Conservation (phyloP, 1,140 invertebrate genomes). For the Sycophila sp. region DNA sequence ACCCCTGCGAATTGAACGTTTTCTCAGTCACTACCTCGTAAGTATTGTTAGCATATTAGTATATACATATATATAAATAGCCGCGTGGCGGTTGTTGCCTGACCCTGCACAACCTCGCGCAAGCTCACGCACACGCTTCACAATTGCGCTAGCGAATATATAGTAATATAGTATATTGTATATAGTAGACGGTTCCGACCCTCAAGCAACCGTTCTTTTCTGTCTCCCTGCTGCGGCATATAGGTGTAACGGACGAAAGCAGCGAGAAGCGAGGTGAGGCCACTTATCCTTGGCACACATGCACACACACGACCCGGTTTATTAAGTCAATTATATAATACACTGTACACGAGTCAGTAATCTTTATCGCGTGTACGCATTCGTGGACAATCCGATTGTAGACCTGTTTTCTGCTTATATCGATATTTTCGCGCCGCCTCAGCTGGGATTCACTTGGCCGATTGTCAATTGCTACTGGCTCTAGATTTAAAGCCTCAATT, state of each 20-base stretch:
- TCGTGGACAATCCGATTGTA: neutral
- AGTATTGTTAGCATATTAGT: neutral
- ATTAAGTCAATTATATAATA: constrained; percentile 39
- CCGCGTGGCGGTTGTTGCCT: no score
- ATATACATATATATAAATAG: neutral
- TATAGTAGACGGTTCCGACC: no score
- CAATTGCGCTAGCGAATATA: no score
- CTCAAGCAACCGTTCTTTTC: no score
- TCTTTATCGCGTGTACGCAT: neutral
- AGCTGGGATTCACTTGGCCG: neutral
- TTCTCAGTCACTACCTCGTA: neutral
- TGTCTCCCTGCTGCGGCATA: no score
- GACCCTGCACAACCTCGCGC: no score
- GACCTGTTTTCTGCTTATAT: neutral
- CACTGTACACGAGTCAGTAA: neutral
- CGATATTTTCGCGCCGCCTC: neutral
- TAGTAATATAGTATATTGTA: no score
- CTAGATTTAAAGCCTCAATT: no score
- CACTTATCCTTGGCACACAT: constrained; percentile 31
- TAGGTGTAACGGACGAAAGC: no score
- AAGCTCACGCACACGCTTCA: no score
- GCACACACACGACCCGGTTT: constrained; percentile 24
- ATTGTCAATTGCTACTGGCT: no score
- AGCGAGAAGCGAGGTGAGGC: neutral
- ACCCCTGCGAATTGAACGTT: no score